Conservation (phyloP, 2,888 invertebrate species). For the Dorcus hopei region DNA sequence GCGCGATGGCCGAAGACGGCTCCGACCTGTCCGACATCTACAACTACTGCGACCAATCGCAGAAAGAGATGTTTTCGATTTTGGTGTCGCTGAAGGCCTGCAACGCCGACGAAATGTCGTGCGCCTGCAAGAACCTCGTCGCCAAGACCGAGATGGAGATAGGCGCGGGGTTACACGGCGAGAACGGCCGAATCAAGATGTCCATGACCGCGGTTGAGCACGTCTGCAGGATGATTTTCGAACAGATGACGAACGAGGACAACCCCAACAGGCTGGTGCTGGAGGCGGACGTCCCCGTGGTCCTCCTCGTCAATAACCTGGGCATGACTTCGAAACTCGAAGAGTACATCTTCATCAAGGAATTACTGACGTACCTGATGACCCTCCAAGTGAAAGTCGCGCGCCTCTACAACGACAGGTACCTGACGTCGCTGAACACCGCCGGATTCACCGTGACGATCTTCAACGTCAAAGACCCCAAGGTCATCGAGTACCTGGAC, state of each 20-base stretch:
- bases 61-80: constrained; percentile 62
- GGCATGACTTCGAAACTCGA: constrained; percentile 74
- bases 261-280: constrained; percentile 17
- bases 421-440: constrained; percentile 76
- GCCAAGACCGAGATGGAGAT: constrained; percentile 58
- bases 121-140: constrained; percentile 22
- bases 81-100: constrained; percentile 68
- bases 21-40: constrained; percentile 58
- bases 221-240: constrained; percentile 52
- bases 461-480: constrained; percentile 52
- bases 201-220: constrained; percentile 50
- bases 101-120: constrained; percentile 58
- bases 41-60: constrained; percentile 49
- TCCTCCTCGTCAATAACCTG: constrained; percentile 69
- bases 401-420: constrained; percentile 46
- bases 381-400: constrained; percentile 27
- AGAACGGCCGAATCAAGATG: constrained; percentile 53
- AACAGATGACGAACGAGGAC: constrained; percentile 39
- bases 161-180: constrained; percentile 58
- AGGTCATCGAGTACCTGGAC: constrained; percentile 58
- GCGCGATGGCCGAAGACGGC: constrained; percentile 68
- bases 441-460: constrained; percentile 75
- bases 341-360: constrained; percentile 58
- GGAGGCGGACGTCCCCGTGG: constrained; percentile 47
- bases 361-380: constrained; percentile 38